Evolutionary conservation across 37 sponge, comb jelly and placozoan species (phyloP), one percentile per base, ranked within the genome.

Genomic region (Aphrocallistes beatrix): DNA sequence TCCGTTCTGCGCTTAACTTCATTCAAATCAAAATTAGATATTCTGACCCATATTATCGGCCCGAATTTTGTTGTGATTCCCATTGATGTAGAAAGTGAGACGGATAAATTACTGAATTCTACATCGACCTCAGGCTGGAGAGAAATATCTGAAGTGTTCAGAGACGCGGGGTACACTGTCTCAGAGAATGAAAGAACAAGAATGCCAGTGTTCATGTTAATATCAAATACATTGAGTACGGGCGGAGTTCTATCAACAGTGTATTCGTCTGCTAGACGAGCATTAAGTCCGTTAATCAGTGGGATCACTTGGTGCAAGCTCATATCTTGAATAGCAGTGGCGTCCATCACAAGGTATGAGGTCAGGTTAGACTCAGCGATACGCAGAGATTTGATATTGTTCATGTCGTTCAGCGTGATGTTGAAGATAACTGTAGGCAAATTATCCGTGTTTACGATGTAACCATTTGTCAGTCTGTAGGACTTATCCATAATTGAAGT

Each of bases 161-260:
- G 83, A 16, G 91, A 87, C 0, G 50, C 50, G 1, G 89, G 87
- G 81, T 87, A 51, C 0, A 95, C 88, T 38, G 96, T 95, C 82
- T 95, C 96, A 23, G 92, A 90, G 84, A 95, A 95, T 25, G 86
- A 82, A 10, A 95, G 88, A 0, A 51, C 48, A 38, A 95, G 39
- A 19, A 88, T 40, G 0, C 90, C 92, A 51, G 38, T 49, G 60
- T 95, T 84, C 81, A 95, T 83, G 81, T 95, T 90, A 39, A 93
- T 51, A 38, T 51, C 39, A 82, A 90, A 95, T 23, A 81, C 85
- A 40, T 83, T 50, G 37, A 95, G 85, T n/a, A 39, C 81, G 16
- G 96, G 96, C 81, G 87, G 45, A 0, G 93, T 95, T 23, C 85
- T 93, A 82, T 95, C 96, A 51, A 88, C 85, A 28, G 93, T 90